These are phyloP conservation scores for Drosophila colorata DNA, from an alignment of 2,888 invertebrate genomes.

Conservation along the genomic window DNA sequence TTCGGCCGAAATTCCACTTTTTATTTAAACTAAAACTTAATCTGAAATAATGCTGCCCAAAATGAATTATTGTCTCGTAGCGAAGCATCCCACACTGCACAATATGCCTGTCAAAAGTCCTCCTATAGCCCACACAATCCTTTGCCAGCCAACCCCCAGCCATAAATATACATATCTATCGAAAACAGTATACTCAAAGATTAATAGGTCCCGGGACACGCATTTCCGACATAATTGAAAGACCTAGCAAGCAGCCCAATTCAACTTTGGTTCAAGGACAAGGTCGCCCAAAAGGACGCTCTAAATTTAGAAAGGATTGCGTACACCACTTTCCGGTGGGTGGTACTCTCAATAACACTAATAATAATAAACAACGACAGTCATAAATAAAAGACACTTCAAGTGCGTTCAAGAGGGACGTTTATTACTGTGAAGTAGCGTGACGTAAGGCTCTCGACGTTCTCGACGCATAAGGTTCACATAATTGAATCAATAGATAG, in stretches of 20 bases:
- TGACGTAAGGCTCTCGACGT: constrained; percentile 12
- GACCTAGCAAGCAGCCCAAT: background rate
- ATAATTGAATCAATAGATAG: background rate
- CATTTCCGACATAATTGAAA: constrained; percentile 1
- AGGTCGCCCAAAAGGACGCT: background rate
- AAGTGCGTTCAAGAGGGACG: constrained; percentile 27
- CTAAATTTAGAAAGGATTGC: background rate
- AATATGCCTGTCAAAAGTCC: too few species aligned
- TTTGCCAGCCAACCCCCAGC: too few species aligned
- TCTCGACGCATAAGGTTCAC: background rate
- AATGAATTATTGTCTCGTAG: too few species aligned
- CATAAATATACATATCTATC: too few species aligned
- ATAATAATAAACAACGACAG: background rate
- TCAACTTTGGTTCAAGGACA: constrained; percentile 5
- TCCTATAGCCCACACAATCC: too few species aligned
- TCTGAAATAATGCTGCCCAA: too few species aligned
- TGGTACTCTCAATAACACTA: background rate
- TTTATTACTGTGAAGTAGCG: constrained; percentile 14
- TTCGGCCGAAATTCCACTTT: too few species aligned
- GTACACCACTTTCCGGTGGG: background rate
- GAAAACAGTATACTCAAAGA: background rate
- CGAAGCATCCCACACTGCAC: too few species aligned
- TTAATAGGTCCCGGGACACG: background rate
- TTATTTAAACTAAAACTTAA: too few species aligned
- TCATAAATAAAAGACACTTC: constrained; percentile 35